Evolutionary conservation across 1,140 invertebrate genomes (phyloP).

Genomic region (Cylas formicarius): DNA sequence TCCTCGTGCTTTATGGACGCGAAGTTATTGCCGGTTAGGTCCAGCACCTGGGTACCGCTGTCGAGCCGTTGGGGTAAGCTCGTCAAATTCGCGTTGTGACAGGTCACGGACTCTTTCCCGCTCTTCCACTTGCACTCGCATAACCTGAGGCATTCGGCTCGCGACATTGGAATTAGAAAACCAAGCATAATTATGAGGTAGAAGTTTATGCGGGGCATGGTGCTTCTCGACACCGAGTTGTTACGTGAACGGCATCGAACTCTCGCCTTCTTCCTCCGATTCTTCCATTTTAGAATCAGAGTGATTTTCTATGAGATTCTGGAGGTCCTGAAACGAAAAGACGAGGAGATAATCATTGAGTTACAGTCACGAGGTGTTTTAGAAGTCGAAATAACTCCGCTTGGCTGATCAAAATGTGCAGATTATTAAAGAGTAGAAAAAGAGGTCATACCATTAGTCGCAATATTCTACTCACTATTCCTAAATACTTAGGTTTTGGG

Average conservation of each 20-base stretch:
- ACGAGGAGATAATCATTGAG: too few relatives aligned
- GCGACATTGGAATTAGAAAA: slow-evolving; percentile 30
- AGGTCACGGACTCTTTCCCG: slow-evolving; percentile 75
- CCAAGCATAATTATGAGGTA: slow-evolving; percentile 22
- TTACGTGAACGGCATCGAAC: slow-evolving; percentile 8
- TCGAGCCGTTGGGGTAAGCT: slow-evolving; percentile 61
- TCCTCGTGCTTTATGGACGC: slow-evolving; percentile 58
- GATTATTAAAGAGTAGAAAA: too few relatives aligned
- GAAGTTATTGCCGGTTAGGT: slow-evolving; percentile 65
- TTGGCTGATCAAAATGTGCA: too few relatives aligned
- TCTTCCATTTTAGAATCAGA: slow-evolving; percentile 29
- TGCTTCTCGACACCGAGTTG: slow-evolving; percentile 6
- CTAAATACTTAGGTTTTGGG: too few relatives aligned
- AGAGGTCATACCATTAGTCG: too few relatives aligned
- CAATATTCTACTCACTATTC: too few relatives aligned
- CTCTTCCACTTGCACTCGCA: slow-evolving; percentile 83
- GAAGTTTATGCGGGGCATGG: slow-evolving; percentile 18
- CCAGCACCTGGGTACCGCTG: slow-evolving; percentile 68
- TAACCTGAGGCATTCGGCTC: slow-evolving; percentile 57
- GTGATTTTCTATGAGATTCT: background rate
- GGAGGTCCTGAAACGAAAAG: too few relatives aligned
- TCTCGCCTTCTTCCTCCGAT: slow-evolving; percentile 34
- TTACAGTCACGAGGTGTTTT: too few relatives aligned
- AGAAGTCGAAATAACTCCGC: too few relatives aligned
- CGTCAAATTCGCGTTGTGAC: slow-evolving; percentile 62